Evolutionary conservation across 2,797 vertebrate genomes (phyloP), one percentile per base, ranked within the genome.

Genomic region (Oreonectes daqikongensis): DNA sequence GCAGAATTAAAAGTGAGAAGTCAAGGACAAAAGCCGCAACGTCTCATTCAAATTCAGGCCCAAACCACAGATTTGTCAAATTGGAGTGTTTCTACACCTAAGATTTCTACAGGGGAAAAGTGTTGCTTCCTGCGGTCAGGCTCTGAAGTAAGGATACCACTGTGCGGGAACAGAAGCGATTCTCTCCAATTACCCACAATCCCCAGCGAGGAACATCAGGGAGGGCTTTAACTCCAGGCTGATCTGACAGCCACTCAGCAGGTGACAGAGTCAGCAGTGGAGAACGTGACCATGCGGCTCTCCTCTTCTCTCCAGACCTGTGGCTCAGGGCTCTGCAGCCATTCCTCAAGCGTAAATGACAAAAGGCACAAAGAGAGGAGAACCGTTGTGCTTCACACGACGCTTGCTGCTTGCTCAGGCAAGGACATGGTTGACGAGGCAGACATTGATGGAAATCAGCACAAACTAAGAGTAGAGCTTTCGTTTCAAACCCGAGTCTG

Each of bases 101-200:
- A 14, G 22, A 72, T 64, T 82, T 82, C 44, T 24, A 24, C 55
- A 55, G 70, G 38, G 63, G 44, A 63, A 57, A 72, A 72, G 69
- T 67, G 44, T 38, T 66, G 57, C 71, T 72, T 74, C 77, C 79
- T 64, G 72, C 57, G 55, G 63, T 72, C 75, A 32, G 57, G 35
- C 79, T 79, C 77, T 66, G 67, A 79, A 61, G 61, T 66, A 38
- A 77, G 44, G 77, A 42, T 7, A 72, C 67, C 53, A 55, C 64
- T 59, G 40, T 52, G 38, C 52, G 48, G 46, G 63, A 79, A 71
- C 70, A 75, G 79, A 75, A 74, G 66, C 5, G 10, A 73, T n/a
- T 20, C 75, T 59, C 77, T 75, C 77, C 81, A 85, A 85, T 85
- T 85, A 85, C 79, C 72, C 69, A 77, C 18, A 66, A 40, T 80